Percentiles rank a stretch among this genome's conserved stretches.
Conservation (phyloP, 2,797 vertebrate species). For the Macroramphosus scolopax region DNA sequence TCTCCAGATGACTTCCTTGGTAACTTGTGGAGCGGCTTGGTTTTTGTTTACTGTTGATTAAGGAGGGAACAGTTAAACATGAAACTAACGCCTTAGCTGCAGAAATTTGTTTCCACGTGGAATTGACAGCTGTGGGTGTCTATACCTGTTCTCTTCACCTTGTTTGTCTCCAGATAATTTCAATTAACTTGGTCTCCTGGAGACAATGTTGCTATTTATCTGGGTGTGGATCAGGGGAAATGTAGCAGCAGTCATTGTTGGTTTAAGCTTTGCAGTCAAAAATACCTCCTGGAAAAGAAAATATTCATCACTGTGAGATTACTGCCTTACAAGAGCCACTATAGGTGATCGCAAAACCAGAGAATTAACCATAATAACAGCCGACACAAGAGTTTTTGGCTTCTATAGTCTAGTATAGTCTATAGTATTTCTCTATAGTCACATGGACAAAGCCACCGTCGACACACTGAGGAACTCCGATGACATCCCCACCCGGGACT, state of each 20-base stretch:
- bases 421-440: too few relatives aligned
- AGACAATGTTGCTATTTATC: slow-evolving; percentile 76
- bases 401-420: too few relatives aligned
- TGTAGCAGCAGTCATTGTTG: slow-evolving; percentile 60
- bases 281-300: slow-evolving; percentile 49
- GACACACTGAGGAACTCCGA: slow-evolving; percentile 33
- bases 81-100: slow-evolving; percentile 6
- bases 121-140: slow-evolving; percentile 51
- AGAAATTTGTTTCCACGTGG: slow-evolving; percentile 33
- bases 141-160: slow-evolving; percentile 61
- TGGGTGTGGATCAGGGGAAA: slow-evolving; percentile 55
- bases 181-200: slow-evolving; percentile 71
- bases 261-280: slow-evolving; percentile 68
- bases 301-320: slow-evolving; percentile 42
- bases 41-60: slow-evolving; percentile 42
- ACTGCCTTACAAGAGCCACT: slow-evolving; percentile 32
- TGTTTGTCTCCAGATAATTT: slow-evolving; percentile 59
- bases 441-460: too few relatives aligned
- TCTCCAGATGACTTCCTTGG: slow-evolving; percentile 46
- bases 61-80: slow-evolving; percentile 35
- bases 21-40: slow-evolving; percentile 40
- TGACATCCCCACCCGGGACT: slow-evolving; percentile 35
- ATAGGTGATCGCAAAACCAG: slow-evolving; percentile 52
- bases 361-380: slow-evolving; percentile 53
- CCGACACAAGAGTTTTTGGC: slow-evolving; percentile 31